Evolutionary conservation across 2,888 invertebrate genomes (phyloP).

Genomic region (Ichneumoninae sp.): DNA sequence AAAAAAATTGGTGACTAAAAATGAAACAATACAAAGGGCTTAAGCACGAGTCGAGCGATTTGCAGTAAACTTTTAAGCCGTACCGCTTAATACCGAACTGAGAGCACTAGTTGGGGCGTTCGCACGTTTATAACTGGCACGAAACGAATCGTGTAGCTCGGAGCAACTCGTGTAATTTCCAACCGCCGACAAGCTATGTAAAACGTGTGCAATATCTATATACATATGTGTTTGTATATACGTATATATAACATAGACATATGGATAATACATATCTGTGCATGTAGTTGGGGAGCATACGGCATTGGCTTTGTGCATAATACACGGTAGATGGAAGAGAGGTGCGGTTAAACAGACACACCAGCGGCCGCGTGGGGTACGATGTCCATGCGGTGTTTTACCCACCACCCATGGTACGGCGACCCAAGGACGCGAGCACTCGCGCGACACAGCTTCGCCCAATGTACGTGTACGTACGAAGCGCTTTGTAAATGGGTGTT

Average conservation of each 20-base stretch:
- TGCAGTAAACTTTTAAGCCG: constrained; percentile 15
- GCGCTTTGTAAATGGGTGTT: constrained; percentile 19
- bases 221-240: constrained; percentile 1
- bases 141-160: constrained; percentile 55
- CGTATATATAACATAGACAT: not conserved
- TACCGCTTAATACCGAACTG: constrained; percentile 35
- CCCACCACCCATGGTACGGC: constrained; percentile 36
- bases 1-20: not conserved
- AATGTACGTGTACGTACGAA: not conserved
- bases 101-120: constrained; percentile 59
- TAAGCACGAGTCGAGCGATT: constrained; percentile 12
- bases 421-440: constrained; percentile 51
- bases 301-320: constrained; percentile 15
- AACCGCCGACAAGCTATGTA: constrained; percentile 39
- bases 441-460: constrained; percentile 40
- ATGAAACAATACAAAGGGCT: not conserved
- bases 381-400: constrained; percentile 46
- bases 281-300: constrained; percentile 23
- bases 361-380: constrained; percentile 45
- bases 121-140: constrained; percentile 64
- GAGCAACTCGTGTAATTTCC: constrained; percentile 60
- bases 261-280: constrained; percentile 7
- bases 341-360: constrained; percentile 9
- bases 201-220: constrained; percentile 37
- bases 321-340: constrained; percentile 19